Evolutionary conservation across 1,140 invertebrate genomes (phyloP), one percentile per base, ranked within the genome.

Genomic region (Mamestra configurata): DNA sequence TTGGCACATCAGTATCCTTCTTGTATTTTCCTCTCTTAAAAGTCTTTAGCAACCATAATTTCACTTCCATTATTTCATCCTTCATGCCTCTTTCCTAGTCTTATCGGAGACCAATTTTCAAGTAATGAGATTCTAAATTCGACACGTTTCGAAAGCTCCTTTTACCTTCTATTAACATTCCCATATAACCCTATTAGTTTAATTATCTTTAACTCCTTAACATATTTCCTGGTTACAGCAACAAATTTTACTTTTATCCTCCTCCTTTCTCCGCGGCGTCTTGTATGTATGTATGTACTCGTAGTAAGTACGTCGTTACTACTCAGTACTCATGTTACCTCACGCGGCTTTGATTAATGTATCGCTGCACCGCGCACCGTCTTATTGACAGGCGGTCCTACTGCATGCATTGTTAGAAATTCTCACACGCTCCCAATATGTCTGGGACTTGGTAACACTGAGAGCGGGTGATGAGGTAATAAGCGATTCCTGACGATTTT

Each of bases 341-440:
- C 75, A 66, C 46, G 59, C 10, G 5, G 31, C 37, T 49, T 49
- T 77, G 75, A 77, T 77, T 64, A 66, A 77, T 77, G 75, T 53
- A 40, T 73, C 51, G 27, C 15, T 57, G 71, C 61, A 66, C 20
- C 31, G 51, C 24, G 24, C 7, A 15, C 53, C 64, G 49, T 46
- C 35, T 57, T 59, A 49, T 80, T 68, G 71, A 53, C 71, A 49
- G 24, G 37, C 53, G 51, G 13, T 31, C 61, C 61, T 71, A 79
- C 66, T 49, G 68, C 77, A 35, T 79, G 53, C 51, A 80, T 80
- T 80, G 79, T 80, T 43, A 31, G 49, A 51, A 43, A 31, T 31
- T 46, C 70, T 80, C 71, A 57, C 79, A 75, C 73, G 64, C 27
- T 70, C 37, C 31, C 66, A 55, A 53, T 75, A 68, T 57, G 24